phyloP scores from a whole-genome alignment of 2,797 vertebrate genomes.

The Sparus aurata region DNA sequence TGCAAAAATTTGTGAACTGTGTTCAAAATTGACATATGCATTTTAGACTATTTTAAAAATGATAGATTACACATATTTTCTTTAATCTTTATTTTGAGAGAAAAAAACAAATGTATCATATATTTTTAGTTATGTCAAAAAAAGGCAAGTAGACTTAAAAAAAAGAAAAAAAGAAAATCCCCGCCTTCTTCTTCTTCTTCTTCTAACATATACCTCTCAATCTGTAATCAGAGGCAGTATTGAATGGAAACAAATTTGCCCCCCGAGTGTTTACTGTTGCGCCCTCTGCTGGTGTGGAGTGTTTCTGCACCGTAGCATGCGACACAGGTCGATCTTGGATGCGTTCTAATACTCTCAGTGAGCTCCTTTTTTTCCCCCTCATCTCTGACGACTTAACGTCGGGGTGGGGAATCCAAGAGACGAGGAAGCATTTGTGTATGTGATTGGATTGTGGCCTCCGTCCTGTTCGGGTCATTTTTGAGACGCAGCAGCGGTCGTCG shows the following conservation, averaged over 20 bases:
- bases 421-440: constrained; percentile 38
- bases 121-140: constrained; percentile 86
- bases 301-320: constrained; percentile 85
- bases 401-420: constrained; percentile 40
- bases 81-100: constrained; percentile 84
- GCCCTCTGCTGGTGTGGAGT: constrained; percentile 86
- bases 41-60: constrained; percentile 80
- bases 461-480: constrained; percentile 81
- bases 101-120: constrained; percentile 73
- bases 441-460: constrained; percentile 57
- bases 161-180: constrained; percentile 5
- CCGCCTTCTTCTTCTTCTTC: constrained; percentile 36
- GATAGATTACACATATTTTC: constrained; percentile 82
- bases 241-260: constrained; percentile 76
- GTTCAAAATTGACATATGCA: constrained; percentile 88
- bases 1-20: constrained; percentile 84
- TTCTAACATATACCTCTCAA: constrained; percentile 66
- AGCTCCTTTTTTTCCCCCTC: constrained; percentile 47
- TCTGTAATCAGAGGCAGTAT: constrained; percentile 62
- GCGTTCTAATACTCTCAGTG: constrained; percentile 46
- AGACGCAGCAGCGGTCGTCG: constrained; percentile 85
- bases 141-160: constrained; percentile 52
- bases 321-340: constrained; percentile 83
- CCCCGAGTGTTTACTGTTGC: constrained; percentile 87
- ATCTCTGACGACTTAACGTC: constrained; percentile 35